Evolutionary conservation across 2,888 invertebrate genomes (phyloP).

Genomic region (Caenorhabditis japonica): DNA sequence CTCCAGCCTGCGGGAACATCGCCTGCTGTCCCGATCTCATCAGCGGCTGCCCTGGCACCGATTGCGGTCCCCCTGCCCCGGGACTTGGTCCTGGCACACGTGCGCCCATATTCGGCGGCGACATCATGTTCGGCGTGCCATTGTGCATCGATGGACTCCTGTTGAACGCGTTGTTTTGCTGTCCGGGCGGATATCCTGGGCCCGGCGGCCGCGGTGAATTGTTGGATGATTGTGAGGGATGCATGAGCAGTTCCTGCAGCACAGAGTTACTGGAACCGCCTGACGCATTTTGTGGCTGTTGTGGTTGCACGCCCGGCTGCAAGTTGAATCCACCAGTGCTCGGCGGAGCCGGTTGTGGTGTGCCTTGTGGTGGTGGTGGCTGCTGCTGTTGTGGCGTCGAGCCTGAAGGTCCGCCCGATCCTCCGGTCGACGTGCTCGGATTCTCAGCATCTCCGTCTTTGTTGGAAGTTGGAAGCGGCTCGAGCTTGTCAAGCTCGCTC

Average conservation of each 20-base stretch:
- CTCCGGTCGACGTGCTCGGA: conserved; percentile 47
- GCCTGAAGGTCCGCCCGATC: conserved; percentile 51
- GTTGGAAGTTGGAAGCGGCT: conserved; percentile 59
- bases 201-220: conserved; percentile 57
- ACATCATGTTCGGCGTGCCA: conserved; percentile 58
- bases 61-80: conserved; percentile 48
- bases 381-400: conserved; percentile 29
- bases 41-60: conserved; percentile 25
- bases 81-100: conserved; percentile 56
- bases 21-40: conserved; percentile 40
- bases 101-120: conserved; percentile 54
- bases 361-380: conserved; percentile 28
- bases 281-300: conserved; percentile 21
- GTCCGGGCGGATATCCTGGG: conserved; percentile 27
- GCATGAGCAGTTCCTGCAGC: conserved; percentile 73
- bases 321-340: conserved; percentile 38
- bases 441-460: conserved; percentile 37
- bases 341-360: conserved; percentile 25
- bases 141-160: conserved; percentile 55
- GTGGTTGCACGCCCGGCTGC: conserved; percentile 21
- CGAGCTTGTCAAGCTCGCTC: conserved; percentile 68
- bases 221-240: conserved; percentile 51
- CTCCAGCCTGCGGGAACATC: conserved; percentile 30
- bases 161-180: conserved; percentile 31
- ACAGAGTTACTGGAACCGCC: conserved; percentile 47